phyloP scores from a whole-genome alignment of 2,113 vertebrate genomes.

The Pollimyrus isidori region DNA sequence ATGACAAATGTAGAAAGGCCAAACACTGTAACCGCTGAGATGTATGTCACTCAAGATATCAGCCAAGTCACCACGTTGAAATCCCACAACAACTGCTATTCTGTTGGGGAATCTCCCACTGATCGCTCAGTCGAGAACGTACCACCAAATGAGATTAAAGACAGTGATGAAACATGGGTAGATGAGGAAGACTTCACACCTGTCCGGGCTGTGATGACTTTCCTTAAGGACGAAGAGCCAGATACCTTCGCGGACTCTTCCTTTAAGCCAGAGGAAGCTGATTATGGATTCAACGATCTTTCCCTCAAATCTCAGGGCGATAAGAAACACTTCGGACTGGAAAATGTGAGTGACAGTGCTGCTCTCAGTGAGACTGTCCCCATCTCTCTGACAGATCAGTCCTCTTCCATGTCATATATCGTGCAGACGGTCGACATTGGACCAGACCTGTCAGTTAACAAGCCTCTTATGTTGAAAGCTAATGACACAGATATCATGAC shows the following conservation, averaged over 20 bases:
- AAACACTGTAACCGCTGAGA: conserved; percentile 32
- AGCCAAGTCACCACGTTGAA: conserved; percentile 33
- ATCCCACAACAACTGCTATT: conserved; percentile 53
- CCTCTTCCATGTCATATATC: conserved; percentile 71
- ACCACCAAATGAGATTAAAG: conserved; percentile 47
- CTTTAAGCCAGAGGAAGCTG: conserved; percentile 77
- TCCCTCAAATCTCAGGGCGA: conserved; percentile 91
- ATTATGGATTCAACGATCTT: conserved; percentile 86
- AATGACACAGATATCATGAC: conserved; percentile 50
- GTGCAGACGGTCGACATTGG: conserved; percentile 68
- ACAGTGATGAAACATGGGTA: conserved; percentile 63
- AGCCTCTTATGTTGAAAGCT: conserved; percentile 52
- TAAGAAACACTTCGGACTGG: conserved; percentile 84
- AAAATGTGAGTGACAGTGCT: conserved; percentile 86
- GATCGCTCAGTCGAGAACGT: conserved; percentile 7
- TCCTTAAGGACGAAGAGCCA: conserved; percentile 78
- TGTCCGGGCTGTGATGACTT: conserved; percentile 74
- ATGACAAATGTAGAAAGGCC: conserved; percentile 48
- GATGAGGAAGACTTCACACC: conserved; percentile 83
- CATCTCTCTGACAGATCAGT: conserved; percentile 74
- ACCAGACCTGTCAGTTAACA: conserved; percentile 54
- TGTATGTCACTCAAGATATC: conserved; percentile 40
- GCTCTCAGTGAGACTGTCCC: conserved; percentile 74
- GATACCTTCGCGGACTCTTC: conserved; percentile 63
- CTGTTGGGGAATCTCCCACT: conserved; percentile 36